Percentiles rank a stretch among this genome's conserved stretches.
These are phyloP conservation scores for Linnaemya tessellans DNA, from an alignment of 2,888 invertebrate genomes.

Conservation along the genomic window DNA sequence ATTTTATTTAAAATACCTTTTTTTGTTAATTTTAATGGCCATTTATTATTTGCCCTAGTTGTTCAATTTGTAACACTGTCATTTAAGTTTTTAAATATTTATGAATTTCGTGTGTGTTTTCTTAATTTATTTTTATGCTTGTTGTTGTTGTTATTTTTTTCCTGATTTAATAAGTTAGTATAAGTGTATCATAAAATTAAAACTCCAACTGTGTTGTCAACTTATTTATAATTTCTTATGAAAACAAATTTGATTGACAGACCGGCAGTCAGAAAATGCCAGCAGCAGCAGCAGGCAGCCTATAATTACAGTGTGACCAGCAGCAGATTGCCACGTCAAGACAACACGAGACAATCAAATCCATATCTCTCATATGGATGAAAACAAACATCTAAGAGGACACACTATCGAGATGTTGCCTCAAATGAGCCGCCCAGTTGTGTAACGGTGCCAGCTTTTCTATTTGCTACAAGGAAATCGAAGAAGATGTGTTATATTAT, in stretches of 20 bases:
- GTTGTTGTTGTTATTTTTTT: background rate
- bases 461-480: background rate
- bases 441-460: conserved; percentile 16
- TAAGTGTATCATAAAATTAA: conserved; percentile 59
- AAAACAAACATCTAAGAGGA: conserved; percentile 5
- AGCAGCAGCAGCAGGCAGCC: conserved; percentile 52
- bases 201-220: conserved; percentile 65
- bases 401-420: background rate
- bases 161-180: conserved; percentile 51
- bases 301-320: conserved; percentile 43
- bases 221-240: conserved; percentile 64
- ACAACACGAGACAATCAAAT: conserved; percentile 17
- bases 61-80: conserved; percentile 51
- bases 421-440: background rate
- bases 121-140: conserved; percentile 47
- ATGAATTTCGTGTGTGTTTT: conserved; percentile 33
- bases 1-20: background rate
- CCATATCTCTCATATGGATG: conserved; percentile 4
- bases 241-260: conserved; percentile 68
- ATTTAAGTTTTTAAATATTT: conserved; percentile 37
- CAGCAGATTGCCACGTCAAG: conserved; percentile 37
- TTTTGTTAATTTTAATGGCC: background rate
- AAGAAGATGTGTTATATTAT: background rate
- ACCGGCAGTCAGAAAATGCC: conserved; percentile 37
- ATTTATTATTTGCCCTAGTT: conserved; percentile 21